phyloP scores from a whole-genome alignment of 2,113 vertebrate species.

The Trematomus loennbergii region DNA sequence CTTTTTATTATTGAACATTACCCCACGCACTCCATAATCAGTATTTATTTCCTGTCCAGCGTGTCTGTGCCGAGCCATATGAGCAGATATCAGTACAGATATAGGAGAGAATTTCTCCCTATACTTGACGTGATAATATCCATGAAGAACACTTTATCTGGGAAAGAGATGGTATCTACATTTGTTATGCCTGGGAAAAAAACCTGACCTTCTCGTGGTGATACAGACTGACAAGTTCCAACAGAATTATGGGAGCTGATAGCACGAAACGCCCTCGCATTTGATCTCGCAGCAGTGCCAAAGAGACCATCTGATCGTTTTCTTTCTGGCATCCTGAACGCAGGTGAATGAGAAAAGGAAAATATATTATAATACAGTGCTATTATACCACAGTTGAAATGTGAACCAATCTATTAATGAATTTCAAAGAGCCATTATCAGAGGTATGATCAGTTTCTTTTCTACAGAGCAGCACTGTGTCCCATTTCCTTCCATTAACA shows the following conservation, averaged over 20 bases:
- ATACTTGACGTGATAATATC: slow-evolving; percentile 61
- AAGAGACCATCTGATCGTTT: slow-evolving; percentile 21
- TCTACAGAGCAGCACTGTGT: slow-evolving; percentile 22
- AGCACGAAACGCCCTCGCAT: slow-evolving; percentile 17
- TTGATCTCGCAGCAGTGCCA: slow-evolving; percentile 36
- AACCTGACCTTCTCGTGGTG: slow-evolving; percentile 62
- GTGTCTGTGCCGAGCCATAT: slow-evolving; percentile 51
- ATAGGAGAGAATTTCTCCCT: slow-evolving; percentile 37
- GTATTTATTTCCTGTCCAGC: slow-evolving; percentile 80
- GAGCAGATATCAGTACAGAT: slow-evolving; percentile 63
- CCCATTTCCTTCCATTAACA: slow-evolving; percentile 66
- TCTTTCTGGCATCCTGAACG: background rate
- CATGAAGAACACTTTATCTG: slow-evolving; percentile 55
- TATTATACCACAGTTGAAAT: background rate
- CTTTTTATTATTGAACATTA: slow-evolving; percentile 85
- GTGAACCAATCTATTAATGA: slow-evolving; percentile 42
- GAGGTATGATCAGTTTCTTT: slow-evolving; percentile 5
- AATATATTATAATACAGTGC: background rate
- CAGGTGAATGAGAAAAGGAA: background rate
- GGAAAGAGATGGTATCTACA: slow-evolving; percentile 52
- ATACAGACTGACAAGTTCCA: slow-evolving; percentile 54
- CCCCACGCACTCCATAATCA: slow-evolving; percentile 73
- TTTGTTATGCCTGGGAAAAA: slow-evolving; percentile 58
- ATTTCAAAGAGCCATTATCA: slow-evolving; percentile 37
- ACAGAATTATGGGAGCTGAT: slow-evolving; percentile 51